phyloP scores from a whole-genome alignment of 2,113 vertebrate species.

The Pholis gunnellus region DNA sequence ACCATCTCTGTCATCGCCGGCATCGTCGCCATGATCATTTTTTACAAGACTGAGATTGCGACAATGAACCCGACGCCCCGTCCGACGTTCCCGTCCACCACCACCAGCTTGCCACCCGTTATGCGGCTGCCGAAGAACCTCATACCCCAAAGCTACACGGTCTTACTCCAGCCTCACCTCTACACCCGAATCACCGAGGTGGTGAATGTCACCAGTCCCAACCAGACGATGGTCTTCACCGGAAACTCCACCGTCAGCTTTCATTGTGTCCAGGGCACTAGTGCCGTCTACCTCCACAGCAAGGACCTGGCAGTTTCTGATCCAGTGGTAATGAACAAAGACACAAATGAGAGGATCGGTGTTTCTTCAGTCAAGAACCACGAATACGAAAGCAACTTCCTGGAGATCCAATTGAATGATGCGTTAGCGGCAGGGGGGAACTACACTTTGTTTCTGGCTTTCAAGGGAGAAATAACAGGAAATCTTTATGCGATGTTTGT shows the following conservation, averaged over 20 bases:
- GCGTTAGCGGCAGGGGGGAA: not conserved
- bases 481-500: constrained; percentile 86
- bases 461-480: constrained; percentile 81
- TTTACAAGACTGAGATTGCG: constrained; percentile 80
- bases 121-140: constrained; percentile 84
- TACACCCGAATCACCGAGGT: not conserved
- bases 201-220: constrained; percentile 43
- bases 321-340: not conserved
- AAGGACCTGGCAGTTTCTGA: constrained; percentile 77
- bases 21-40: constrained; percentile 85
- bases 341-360: fast-evolving
- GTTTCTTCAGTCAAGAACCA: not conserved
- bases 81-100: fast-evolving
- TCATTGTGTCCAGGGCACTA: constrained; percentile 74
- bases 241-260: constrained; percentile 79
- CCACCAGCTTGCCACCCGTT: not conserved
- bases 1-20: constrained; percentile 76
- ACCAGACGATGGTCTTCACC: constrained; percentile 80
- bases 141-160: constrained; percentile 81
- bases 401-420: constrained; percentile 78
- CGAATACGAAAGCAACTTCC: constrained; percentile 78
- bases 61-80: fast-evolving
- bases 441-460: constrained; percentile 83
- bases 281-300: constrained; percentile 89
- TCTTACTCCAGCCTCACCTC: constrained; percentile 85